Conservation (phyloP, 2,888 invertebrate genomes). For the Eilema caniola region DNA sequence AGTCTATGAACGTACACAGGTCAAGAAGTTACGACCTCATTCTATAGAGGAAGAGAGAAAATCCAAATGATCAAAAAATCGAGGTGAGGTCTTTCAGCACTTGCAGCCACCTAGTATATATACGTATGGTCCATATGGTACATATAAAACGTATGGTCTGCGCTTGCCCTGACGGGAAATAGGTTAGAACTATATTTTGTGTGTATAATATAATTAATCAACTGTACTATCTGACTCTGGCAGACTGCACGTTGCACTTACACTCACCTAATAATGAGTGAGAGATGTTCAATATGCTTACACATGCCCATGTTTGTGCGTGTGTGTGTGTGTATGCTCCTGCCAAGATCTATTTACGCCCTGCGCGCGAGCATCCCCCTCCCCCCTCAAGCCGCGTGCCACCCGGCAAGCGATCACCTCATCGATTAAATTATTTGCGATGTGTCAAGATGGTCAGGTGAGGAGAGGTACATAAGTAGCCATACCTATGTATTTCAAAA, state of each 20-base stretch:
- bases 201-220: background rate
- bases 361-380: slow-evolving; percentile 39
- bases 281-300: slow-evolving; percentile 26
- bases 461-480: slow-evolving; percentile 18
- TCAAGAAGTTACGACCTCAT: too few species aligned
- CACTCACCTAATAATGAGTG: slow-evolving; percentile 15
- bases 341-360: slow-evolving; percentile 68
- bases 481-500: background rate
- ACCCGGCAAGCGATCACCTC: slow-evolving; percentile 47
- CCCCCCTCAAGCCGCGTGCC: slow-evolving; percentile 6
- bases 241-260: slow-evolving; percentile 14
- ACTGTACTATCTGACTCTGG: slow-evolving; percentile 1
- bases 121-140: too few species aligned
- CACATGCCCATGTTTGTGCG: slow-evolving; percentile 20
- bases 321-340: slow-evolving; percentile 45
- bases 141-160: background rate
- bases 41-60: too few species aligned
- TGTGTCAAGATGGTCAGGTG: slow-evolving; percentile 41
- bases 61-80: too few species aligned
- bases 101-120: too few species aligned
- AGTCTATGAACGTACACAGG: too few species aligned
- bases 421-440: slow-evolving; percentile 51
- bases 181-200: background rate
- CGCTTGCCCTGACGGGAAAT: background rate
- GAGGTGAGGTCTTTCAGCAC: too few species aligned